These are phyloP conservation scores for Maconellicoccus hirsutus DNA, from an alignment of 1,140 invertebrate genomes.

Conservation along the genomic window DNA sequence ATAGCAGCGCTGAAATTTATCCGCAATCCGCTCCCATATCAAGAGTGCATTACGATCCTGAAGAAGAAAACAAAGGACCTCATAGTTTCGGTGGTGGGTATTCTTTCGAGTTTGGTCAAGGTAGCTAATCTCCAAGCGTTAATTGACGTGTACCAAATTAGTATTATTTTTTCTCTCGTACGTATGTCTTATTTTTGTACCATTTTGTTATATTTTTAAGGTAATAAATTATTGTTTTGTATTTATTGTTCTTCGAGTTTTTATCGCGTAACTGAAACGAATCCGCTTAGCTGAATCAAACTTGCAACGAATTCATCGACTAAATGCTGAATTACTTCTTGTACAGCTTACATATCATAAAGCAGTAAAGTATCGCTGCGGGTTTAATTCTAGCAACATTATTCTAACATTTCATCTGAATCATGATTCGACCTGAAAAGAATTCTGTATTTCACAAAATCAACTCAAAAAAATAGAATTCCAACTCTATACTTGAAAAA, in stretches of 20 bases:
- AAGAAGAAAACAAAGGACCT: constrained; percentile 35
- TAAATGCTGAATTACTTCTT: no score
- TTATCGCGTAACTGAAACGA: background rate
- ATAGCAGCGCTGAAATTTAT: constrained; percentile 18
- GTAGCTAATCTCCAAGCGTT: background rate
- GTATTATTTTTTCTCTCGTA: background rate
- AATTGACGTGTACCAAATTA: background rate
- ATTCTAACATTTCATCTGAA: no score
- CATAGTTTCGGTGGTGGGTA: constrained; percentile 46
- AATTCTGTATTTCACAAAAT: no score
- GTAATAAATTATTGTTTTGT: background rate
- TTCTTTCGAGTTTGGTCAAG: constrained; percentile 41
- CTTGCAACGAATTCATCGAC: no score
- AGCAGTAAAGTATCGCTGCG: no score
- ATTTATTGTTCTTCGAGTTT: background rate
- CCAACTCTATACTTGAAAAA: background rate
- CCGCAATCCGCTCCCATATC: background rate
- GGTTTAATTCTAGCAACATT: no score
- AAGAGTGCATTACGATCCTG: constrained; percentile 23
- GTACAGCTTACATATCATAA: no score
- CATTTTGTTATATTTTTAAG: constrained; percentile 8
- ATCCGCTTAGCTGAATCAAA: no score
- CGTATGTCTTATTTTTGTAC: background rate
- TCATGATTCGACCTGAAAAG: no score
- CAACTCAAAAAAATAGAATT: background rate